Percentiles rank a stretch among this genome's conserved stretches.
Conservation (phyloP, 2,113 vertebrate species). For the Elephantulus edwardii region DNA sequence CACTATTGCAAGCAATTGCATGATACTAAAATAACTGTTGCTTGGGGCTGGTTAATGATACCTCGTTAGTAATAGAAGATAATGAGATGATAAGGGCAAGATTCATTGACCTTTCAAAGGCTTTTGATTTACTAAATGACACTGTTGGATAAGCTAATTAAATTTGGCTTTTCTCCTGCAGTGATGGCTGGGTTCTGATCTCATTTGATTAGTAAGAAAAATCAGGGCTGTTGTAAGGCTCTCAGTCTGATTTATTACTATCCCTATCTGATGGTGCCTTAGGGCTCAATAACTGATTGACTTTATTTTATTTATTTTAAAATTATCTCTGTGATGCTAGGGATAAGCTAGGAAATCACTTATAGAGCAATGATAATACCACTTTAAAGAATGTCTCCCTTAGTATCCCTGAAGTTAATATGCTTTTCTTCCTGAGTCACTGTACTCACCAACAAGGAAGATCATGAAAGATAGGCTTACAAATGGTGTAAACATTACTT, state of each 20-base stretch:
- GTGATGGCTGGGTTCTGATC: constrained; percentile 80
- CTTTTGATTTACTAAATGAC: constrained; percentile 86
- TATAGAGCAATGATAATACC: constrained; percentile 63
- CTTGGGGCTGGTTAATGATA: constrained; percentile 81
- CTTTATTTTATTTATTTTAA: constrained; percentile 80
- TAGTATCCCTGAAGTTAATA: constrained; percentile 56
- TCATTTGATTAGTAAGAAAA: constrained; percentile 84
- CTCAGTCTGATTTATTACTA: constrained; percentile 82
- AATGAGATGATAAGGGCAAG: constrained; percentile 85
- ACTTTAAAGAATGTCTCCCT: constrained; percentile 64
- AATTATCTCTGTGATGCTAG: constrained; percentile 77
- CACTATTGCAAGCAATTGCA: constrained; percentile 32
- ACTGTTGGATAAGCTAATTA: constrained; percentile 87
- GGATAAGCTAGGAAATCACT: constrained; percentile 77
- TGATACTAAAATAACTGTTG: constrained; percentile 63
- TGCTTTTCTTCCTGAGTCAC: constrained; percentile 64
- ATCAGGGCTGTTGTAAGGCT: constrained; percentile 74
- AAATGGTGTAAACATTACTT: constrained; percentile 59
- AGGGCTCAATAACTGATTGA: constrained; percentile 80
- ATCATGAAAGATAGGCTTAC: constrained; percentile 68
- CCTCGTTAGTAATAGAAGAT: constrained; percentile 83
- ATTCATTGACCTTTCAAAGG: constrained; percentile 85
- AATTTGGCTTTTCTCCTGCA: constrained; percentile 82
- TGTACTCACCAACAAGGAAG: constrained; percentile 48
- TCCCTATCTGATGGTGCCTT: constrained; percentile 77